Base-by-base conservation (phyloP, 2,113 vertebrate species). In the Zapornia atra region DNA sequence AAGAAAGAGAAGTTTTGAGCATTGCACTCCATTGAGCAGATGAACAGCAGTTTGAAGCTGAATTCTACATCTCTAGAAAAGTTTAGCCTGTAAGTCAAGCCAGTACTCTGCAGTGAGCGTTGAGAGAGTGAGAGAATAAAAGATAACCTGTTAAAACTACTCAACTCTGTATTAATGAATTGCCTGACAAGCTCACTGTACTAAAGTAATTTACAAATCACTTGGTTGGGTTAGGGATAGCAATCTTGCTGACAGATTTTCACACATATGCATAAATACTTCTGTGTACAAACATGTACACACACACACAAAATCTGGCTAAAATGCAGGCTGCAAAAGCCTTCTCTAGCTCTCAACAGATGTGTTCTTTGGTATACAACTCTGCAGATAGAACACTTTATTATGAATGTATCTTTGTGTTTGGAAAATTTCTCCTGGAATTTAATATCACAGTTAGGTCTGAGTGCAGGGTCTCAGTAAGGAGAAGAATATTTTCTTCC, bases 201-300 rank as follows among this genome's bases (percentile, higher is more conserved):
- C 90, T 63, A n/a, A 82, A 90, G 40, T 71, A 51, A 72, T 86
- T 80, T 90, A 73, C 42, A 85, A 84, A 66, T 33, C 66, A 86
- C 42, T 20, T 50, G 15, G 36, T 26, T 88, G 33, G 48, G 25
- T 24, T 75, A 82, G 70, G 26, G 56, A 59, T 6, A 85, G 80
- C 31, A 76, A 59, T 83, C 61, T 86, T 86, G 64, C 34, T 82
- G 86, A 87, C 77, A 88, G 83, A 81, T 83, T 96, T 96, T 82
- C 56, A 80, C 54, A 60, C 81, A 59, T 91, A 91, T 79, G 59
- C 4, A 10, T 75, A 63, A 84, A 65, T 84, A 48, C n/a, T 15
- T 59, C 19, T 72, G 54, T 77, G 36, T 77, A 69, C 33, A 85
- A 78, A 73, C 44, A 46, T 10, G 69, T 34, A 68, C n/a, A 60